A percentile compares a stretch with the other conserved stretches of the same genome.
These are phyloP conservation scores for Caenorhabditis doughertyi DNA, from an alignment of 2,888 invertebrate species.

Conservation along the genomic window DNA sequence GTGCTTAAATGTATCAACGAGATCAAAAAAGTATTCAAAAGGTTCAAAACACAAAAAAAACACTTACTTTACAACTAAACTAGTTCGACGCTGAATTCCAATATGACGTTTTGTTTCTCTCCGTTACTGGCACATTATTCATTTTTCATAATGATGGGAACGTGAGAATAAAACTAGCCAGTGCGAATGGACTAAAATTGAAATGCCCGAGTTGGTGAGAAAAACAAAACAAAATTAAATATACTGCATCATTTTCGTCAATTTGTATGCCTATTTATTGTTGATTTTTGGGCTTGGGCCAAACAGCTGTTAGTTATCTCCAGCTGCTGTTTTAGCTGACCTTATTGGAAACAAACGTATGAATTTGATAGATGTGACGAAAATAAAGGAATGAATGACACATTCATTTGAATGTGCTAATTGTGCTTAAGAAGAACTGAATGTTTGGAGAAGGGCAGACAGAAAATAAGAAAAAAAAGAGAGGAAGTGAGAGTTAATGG, in stretches of 20 bases:
- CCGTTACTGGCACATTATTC: background rate
- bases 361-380: constrained; percentile 44
- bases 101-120: constrained; percentile 6
- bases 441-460: background rate
- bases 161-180: constrained; percentile 3
- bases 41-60: too few relatives aligned
- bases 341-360: constrained; percentile 31
- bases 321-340: constrained; percentile 15
- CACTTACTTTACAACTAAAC: too few relatives aligned
- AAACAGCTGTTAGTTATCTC: constrained; percentile 27
- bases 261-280: constrained; percentile 27
- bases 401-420: constrained; percentile 48
- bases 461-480: constrained; percentile 1
- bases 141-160: constrained; percentile 13
- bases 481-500: constrained; percentile 40
- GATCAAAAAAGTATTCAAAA: too few relatives aligned
- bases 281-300: constrained; percentile 16
- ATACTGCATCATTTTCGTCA: background rate
- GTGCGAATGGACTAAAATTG: background rate
- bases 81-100: too few relatives aligned
- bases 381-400: constrained; percentile 2
- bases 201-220: background rate
- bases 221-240: background rate
- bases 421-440: constrained; percentile 23
- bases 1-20: too few relatives aligned